A percentile compares a stretch with the other conserved stretches of the same genome.
Conservation (phyloP, 2,888 invertebrate genomes). For the Phengaris alcon region DNA sequence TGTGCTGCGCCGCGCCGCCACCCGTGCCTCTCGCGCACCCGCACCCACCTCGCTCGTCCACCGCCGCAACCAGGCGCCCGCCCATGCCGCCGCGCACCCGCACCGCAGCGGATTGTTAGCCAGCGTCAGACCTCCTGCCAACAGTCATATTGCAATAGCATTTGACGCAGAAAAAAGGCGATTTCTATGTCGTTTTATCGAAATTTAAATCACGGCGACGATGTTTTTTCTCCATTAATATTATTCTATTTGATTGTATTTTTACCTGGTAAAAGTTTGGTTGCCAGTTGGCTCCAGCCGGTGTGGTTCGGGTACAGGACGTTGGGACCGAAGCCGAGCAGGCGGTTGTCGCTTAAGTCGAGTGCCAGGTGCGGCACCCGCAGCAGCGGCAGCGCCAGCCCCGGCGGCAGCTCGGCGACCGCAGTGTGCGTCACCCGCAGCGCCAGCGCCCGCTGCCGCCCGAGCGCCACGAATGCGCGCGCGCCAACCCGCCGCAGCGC, state of each 20-base stretch:
- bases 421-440: constrained; percentile 85
- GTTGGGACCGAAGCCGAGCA: constrained; percentile 85
- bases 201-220: no score
- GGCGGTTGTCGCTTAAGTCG: constrained; percentile 86
- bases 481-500: constrained; percentile 83
- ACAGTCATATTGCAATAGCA: not conserved
- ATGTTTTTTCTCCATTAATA: no score
- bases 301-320: constrained; percentile 89
- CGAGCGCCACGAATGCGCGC: constrained; percentile 84
- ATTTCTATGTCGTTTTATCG: no score
- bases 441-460: constrained; percentile 83
- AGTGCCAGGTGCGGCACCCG: constrained; percentile 87
- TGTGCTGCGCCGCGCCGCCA: constrained; percentile 45
- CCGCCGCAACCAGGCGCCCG: constrained; percentile 90
- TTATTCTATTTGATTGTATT: not conserved
- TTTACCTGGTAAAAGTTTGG: constrained; percentile 87
- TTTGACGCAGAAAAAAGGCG: no score
- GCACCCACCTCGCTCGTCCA: constrained; percentile 92
- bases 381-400: constrained; percentile 83
- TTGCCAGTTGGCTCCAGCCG: constrained; percentile 89
- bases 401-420: constrained; percentile 85
- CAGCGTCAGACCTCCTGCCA: constrained; percentile 83
- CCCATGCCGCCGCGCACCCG: constrained; percentile 91
- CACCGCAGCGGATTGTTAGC: constrained; percentile 89
- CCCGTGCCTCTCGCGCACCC: constrained; percentile 58